phyloP scores from a whole-genome alignment of 2,113 vertebrate genomes.

The Etheostoma spectabile region DNA sequence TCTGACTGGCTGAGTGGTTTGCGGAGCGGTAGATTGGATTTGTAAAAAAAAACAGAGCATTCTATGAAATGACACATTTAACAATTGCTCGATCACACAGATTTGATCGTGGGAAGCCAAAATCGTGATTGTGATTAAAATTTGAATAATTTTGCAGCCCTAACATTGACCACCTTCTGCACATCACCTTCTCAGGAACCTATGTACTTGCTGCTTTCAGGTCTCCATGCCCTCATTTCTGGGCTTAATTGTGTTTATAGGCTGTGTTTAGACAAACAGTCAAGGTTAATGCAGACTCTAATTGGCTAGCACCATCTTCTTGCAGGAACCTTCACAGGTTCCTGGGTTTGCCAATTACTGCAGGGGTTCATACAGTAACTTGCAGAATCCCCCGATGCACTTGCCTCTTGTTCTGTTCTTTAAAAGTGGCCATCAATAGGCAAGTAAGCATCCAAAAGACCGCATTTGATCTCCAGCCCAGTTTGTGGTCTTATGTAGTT shows the following conservation, averaged over 20 bases:
- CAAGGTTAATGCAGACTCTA: background rate
- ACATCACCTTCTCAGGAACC: background rate
- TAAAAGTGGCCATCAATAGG: background rate
- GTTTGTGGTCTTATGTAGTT: background rate
- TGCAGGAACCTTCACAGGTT: background rate
- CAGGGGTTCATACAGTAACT: no score
- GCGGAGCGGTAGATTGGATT: no score
- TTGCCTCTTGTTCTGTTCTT: background rate
- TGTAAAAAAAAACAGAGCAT: no score
- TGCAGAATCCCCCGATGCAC: background rate
- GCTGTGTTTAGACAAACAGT: background rate
- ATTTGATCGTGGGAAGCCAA: no score
- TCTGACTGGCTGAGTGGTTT: no score
- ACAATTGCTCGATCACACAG: no score
- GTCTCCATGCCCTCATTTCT: background rate
- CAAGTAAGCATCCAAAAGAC: background rate
- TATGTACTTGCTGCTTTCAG: background rate
- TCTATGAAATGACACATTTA: no score
- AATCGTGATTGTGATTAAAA: no score
- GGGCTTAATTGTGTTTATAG: background rate
- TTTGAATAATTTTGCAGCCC: no score
- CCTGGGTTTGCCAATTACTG: no score
- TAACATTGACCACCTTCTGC: background rate
- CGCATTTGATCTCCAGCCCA: conserved; percentile 1
- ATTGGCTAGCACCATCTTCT: background rate